These are phyloP conservation scores for Ondatra zibethicus DNA, from an alignment of 2,113 vertebrate genomes.

Conservation along the genomic window DNA sequence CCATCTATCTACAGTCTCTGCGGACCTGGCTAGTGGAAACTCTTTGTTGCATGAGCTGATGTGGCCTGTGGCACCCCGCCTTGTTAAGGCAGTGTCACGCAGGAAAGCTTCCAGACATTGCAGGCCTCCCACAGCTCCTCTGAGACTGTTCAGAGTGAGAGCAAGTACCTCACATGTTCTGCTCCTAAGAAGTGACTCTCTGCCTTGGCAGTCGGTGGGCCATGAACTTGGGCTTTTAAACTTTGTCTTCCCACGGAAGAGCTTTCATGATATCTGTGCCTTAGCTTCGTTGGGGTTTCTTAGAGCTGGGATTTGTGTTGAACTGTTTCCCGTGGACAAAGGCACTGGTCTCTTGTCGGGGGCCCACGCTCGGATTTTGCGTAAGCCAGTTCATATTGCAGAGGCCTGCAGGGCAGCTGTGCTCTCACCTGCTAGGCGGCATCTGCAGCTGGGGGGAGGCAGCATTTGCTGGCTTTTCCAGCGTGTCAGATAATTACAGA, in stretches of 20 bases:
- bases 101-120: not conserved
- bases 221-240: not conserved
- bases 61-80: not conserved
- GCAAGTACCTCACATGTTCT: not conserved
- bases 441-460: not conserved
- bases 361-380: not conserved
- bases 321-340: not conserved
- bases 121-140: not conserved
- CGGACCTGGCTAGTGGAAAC: not conserved
- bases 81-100: not conserved
- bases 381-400: not conserved
- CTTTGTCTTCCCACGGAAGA: not conserved
- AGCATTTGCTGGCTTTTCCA: not conserved
- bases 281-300: not conserved
- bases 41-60: not conserved
- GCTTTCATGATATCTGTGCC: not conserved
- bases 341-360: not conserved
- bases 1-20: fast-evolving
- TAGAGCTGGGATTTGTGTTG: not conserved
- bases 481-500: not conserved
- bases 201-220: not conserved
- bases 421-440: not conserved
- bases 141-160: not conserved
- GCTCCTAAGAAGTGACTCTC: not conserved
- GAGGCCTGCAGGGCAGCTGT: not conserved